These are phyloP conservation scores for Ichneumoninae sp. DNA, from an alignment of 2,888 invertebrate genomes.

Conservation along the genomic window DNA sequence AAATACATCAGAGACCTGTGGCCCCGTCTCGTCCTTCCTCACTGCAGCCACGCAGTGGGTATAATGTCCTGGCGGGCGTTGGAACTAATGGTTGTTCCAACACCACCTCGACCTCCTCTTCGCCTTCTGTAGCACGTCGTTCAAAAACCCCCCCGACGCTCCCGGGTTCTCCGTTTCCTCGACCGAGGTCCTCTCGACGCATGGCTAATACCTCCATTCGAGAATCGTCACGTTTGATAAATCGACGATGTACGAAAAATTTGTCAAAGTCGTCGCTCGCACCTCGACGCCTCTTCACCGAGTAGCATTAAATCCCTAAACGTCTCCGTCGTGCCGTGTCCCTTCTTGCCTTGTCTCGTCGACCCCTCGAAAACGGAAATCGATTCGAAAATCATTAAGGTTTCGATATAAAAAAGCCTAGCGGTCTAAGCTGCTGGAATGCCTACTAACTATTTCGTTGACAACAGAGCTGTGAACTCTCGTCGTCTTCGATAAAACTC, in stretches of 20 bases:
- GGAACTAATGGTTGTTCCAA: conserved; percentile 69
- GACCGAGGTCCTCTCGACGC: conserved; percentile 52
- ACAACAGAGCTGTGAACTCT: neutral
- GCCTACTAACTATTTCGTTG: neutral
- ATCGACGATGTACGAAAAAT: conserved; percentile 80
- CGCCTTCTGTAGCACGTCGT: conserved; percentile 48
- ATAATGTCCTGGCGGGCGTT: conserved; percentile 56
- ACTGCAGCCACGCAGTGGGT: conserved; percentile 31
- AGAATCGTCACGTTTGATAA: conserved; percentile 76
- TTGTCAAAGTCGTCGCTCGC: conserved; percentile 74
- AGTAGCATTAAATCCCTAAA: conserved; percentile 41
- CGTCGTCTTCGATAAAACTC: neutral
- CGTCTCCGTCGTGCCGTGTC: conserved; percentile 21
- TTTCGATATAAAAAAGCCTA: conserved; percentile 15
- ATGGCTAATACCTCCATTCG: conserved; percentile 68
- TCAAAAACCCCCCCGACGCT: conserved; percentile 35
- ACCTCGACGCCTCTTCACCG: conserved; percentile 10
- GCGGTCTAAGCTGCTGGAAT: neutral
- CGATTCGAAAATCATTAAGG: conserved; percentile 58
- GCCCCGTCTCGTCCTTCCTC: conserved; percentile 41
- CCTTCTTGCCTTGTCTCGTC: conserved; percentile 16
- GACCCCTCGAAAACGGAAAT: conserved; percentile 36
- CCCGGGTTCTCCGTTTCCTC: conserved; percentile 31
- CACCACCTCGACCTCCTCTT: conserved; percentile 55
- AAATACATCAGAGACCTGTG: conserved; percentile 74